Percentiles rank a stretch among this genome's conserved stretches.
These are phyloP conservation scores for Dryomyza anilis DNA, from an alignment of 2,888 invertebrate genomes.

Conservation along the genomic window DNA sequence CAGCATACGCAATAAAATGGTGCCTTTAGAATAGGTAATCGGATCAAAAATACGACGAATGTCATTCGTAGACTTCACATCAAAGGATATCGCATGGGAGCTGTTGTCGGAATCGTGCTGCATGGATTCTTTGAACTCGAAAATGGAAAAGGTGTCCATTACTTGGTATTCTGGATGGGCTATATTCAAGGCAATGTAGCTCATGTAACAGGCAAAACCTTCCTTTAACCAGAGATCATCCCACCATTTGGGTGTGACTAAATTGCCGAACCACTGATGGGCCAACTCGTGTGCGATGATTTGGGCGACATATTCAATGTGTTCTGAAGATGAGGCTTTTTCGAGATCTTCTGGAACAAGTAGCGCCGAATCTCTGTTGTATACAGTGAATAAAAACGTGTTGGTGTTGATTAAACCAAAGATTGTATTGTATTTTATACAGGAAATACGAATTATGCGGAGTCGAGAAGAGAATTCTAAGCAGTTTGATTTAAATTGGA, in stretches of 20 bases:
- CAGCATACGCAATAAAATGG: conserved; percentile 76
- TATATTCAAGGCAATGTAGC: conserved; percentile 58
- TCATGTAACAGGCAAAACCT: conserved; percentile 65
- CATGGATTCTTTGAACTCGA: conserved; percentile 66
- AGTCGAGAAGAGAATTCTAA: too few species aligned
- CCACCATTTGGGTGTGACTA: conserved; percentile 79
- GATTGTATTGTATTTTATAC: not conserved
- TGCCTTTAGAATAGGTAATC: conserved; percentile 77
- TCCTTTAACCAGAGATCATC: conserved; percentile 72
- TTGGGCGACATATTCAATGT: conserved; percentile 70
- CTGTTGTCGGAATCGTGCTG: conserved; percentile 67
- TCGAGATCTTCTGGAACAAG: conserved; percentile 61
- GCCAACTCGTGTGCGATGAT: conserved; percentile 78
- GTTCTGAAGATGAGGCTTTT: conserved; percentile 63
- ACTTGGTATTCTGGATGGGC: conserved; percentile 67
- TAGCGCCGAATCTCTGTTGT: conserved; percentile 68
- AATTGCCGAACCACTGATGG: conserved; percentile 84
- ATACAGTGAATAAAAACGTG: too few species aligned
- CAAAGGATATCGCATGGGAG: conserved; percentile 70
- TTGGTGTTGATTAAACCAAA: too few species aligned
- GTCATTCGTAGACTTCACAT: conserved; percentile 67
- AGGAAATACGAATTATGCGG: too few species aligned
- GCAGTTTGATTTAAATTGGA: too few species aligned
- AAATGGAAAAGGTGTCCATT: conserved; percentile 64
- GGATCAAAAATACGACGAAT: conserved; percentile 73